Evolutionary conservation across 1,140 invertebrate genomes (phyloP), one percentile per base, ranked within the genome.

Genomic region (Paraescarpia echinospica): DNA sequence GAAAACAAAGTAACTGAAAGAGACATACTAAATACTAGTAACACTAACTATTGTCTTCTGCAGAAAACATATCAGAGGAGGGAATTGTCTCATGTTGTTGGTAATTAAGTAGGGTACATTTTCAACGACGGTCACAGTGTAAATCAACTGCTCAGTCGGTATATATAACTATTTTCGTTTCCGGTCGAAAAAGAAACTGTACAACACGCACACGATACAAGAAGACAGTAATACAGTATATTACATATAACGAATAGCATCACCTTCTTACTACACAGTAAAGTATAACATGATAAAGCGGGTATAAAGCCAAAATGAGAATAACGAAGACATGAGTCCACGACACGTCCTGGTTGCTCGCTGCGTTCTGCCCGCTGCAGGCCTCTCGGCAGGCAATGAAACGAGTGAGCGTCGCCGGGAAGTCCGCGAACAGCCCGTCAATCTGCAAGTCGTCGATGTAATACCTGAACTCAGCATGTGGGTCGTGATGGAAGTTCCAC

Each of bases 401-500:
- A 90, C 90, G 90, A 22, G 35, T 27, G n/a, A 91, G 34, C 91
- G 91, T 91, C 9, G 0, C 34, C 1, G 91, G 91, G 48, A 91
- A 91, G 48, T 91, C 91, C 9, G 91, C 41, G 91, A 91, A 91
- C 34, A 35, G 48, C 18, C 91, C 91, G 33, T 91, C 91, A n/a
- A 91, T 59, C 8, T 91, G 33, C 90, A 90, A 34, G 8, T 41
- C 0, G n/a, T 51, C 34, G 33, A 33, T 59, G 91, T 27, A 91
- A 22, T 90, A 90, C 5, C 8, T 18, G 14, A 34, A 90, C 41
- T 91, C 91, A 0, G 2, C 35, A 18, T 35, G 2, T 31, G 91
- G 35, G 34, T 91, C 91, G 6, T 91, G 91, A 1, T 91, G 34
- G 48, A 48, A 91, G 48, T 91, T 91, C 91, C 91, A 91, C 91